Conservation (phyloP, 1,140 invertebrate species). For the Ceratina calcarata region DNA sequence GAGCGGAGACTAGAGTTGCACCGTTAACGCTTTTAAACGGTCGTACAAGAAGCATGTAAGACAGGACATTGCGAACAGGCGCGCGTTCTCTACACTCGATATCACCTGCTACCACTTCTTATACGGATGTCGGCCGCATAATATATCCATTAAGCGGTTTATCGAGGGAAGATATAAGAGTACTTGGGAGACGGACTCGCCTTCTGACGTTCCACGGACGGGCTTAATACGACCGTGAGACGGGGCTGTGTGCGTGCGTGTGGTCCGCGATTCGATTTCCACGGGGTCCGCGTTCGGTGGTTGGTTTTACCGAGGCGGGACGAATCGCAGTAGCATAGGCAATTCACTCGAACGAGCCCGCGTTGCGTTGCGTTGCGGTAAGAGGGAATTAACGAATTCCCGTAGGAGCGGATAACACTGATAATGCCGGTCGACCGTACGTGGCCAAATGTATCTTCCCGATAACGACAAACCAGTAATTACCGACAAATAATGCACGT, state of each 20-base stretch:
- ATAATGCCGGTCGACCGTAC: slow-evolving; percentile 16
- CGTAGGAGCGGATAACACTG: neutral
- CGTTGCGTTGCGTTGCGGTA: neutral
- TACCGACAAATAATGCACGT: slow-evolving; percentile 13
- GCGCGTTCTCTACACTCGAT: neutral
- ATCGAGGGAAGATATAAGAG: slow-evolving; percentile 19
- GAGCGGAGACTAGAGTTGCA: no score
- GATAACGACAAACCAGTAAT: slow-evolving; percentile 20
- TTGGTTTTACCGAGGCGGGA: slow-evolving; percentile 14
- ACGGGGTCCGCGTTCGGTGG: neutral
- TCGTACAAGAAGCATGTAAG: no score
- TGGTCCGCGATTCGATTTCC: slow-evolving; percentile 40
- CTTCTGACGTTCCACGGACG: slow-evolving; percentile 4
- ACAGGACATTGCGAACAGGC: neutral
- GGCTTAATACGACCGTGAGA: slow-evolving; percentile 7
- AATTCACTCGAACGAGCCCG: slow-evolving; percentile 9
- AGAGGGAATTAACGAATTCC: slow-evolving; percentile 38
- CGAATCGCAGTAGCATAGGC: slow-evolving; percentile 29
- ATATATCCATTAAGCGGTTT: slow-evolving; percentile 35
- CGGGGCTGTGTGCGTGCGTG: slow-evolving; percentile 16
- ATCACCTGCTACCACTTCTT: slow-evolving; percentile 1
- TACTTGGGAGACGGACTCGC: neutral
- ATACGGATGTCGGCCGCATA: slow-evolving; percentile 4
- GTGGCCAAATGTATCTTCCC: slow-evolving; percentile 18
- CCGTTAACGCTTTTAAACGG: no score